Percentiles rank a stretch among this genome's conserved stretches.
Conservation (phyloP, 2,888 invertebrate genomes). For the Uloborus plumipes region DNA sequence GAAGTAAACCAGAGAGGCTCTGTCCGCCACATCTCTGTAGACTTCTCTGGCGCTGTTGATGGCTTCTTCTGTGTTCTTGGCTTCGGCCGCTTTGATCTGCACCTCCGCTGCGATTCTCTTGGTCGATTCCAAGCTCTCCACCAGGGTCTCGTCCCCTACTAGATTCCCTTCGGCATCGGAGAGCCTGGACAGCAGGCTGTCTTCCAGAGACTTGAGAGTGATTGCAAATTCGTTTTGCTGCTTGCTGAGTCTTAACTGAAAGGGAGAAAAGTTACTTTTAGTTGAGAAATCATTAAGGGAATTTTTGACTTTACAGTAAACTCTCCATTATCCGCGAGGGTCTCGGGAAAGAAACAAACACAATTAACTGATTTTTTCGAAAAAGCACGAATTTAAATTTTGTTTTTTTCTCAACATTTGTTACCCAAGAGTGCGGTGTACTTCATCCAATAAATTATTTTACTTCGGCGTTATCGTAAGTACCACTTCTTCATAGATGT, state of each 20-base stretch:
- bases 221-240: slow-evolving; percentile 98
- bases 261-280: no score
- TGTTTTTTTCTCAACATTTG: no score
- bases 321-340: no score
- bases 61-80: slow-evolving; percentile 89
- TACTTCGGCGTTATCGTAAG: no score
- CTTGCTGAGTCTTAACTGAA: slow-evolving; percentile 87
- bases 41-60: slow-evolving; percentile 94
- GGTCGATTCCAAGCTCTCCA: slow-evolving; percentile 95
- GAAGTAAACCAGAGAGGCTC: slow-evolving; percentile 94
- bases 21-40: slow-evolving; percentile 90
- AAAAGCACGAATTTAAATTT: no score
- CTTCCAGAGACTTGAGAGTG: slow-evolving; percentile 90
- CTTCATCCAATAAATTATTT: no score
- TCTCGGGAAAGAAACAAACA: no score
- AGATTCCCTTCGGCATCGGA: slow-evolving; percentile 95
- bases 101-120: slow-evolving; percentile 96
- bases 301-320: neutral
- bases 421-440: no score
- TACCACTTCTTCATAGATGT: no score
- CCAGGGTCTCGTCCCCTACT: slow-evolving; percentile 92
- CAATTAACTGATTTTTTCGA: no score
- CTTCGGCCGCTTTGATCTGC: slow-evolving; percentile 91
- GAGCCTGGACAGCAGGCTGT: slow-evolving; percentile 88
- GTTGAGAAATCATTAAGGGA: neutral